A percentile compares a stretch with the other conserved stretches of the same genome.
phyloP scores from a whole-genome alignment of 2,888 invertebrate species.

The Leucania comma region DNA sequence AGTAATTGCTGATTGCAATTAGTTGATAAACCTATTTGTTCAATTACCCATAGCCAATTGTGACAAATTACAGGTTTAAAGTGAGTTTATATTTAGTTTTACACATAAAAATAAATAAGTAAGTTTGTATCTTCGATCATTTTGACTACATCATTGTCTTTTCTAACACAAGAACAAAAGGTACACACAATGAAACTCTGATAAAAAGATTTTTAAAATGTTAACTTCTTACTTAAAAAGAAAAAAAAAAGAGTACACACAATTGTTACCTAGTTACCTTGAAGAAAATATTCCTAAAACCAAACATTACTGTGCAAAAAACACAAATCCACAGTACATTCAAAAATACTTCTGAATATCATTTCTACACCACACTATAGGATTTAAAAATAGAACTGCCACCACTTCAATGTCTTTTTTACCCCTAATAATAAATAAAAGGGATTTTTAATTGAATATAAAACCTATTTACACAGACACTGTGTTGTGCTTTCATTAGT shows the following conservation, averaged over 20 bases:
- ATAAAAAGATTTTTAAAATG: not conserved
- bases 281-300: constrained; percentile 78
- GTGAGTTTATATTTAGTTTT: constrained; percentile 1
- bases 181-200: not conserved
- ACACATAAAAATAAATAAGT: not conserved
- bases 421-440: not conserved
- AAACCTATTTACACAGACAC: constrained; percentile 54
- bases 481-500: constrained; percentile 61
- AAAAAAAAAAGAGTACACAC: constrained; percentile 3
- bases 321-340: constrained; percentile 47
- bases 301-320: constrained; percentile 77
- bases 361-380: constrained; percentile 66
- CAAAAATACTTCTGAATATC: constrained; percentile 69
- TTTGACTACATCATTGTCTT: constrained; percentile 1
- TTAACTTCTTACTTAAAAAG: not conserved
- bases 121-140: not conserved
- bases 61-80: constrained; percentile 22
- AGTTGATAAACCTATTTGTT: constrained; percentile 31
- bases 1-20: constrained; percentile 41
- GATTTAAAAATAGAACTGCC: constrained; percentile 35
- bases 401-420: not conserved
- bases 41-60: constrained; percentile 27
- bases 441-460: constrained; percentile 29
- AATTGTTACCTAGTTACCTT: constrained; percentile 72
- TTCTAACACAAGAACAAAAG: not conserved